phyloP scores from a whole-genome alignment of 1,140 invertebrate genomes.

The Bursaphelenchus mucronatus region DNA sequence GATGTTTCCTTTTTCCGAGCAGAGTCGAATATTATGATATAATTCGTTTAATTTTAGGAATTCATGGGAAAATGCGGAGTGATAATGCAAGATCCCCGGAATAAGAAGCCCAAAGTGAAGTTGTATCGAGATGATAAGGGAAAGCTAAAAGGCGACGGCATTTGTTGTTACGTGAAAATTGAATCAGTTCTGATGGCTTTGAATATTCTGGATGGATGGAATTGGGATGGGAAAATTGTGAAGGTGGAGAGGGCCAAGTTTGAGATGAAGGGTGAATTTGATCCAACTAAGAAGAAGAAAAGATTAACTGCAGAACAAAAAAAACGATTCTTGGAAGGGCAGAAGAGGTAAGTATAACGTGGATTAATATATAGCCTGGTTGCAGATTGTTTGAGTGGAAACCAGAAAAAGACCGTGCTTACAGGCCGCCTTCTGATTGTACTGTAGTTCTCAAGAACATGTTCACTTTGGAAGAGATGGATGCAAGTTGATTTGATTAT shows the following conservation, averaged over 20 bases:
- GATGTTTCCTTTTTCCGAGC: conserved; percentile 10
- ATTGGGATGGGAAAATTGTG: conserved; percentile 68
- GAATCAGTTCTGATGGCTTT: conserved; percentile 77
- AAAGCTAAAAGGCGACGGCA: conserved; percentile 85
- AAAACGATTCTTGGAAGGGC: conserved; percentile 79
- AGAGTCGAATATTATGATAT: conserved; percentile 23
- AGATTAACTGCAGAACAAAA: conserved; percentile 73
- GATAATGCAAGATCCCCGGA: conserved; percentile 64
- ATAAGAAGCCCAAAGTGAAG: conserved; percentile 84
- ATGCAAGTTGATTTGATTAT: conserved; percentile 62
- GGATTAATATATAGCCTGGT: conserved; percentile 26
- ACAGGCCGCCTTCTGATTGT: conserved; percentile 78
- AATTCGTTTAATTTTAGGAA: conserved; percentile 33
- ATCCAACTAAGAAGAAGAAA: conserved; percentile 86
- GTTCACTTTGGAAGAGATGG: conserved; percentile 83
- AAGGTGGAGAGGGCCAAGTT: conserved; percentile 89
- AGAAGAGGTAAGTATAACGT: conserved; percentile 73
- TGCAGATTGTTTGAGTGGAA: conserved; percentile 86
- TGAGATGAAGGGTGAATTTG: conserved; percentile 86
- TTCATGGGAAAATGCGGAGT: conserved; percentile 50
- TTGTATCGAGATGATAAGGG: conserved; percentile 79
- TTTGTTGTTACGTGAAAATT: conserved; percentile 90
- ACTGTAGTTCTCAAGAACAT: conserved; percentile 90
- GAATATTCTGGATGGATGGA: conserved; percentile 81
- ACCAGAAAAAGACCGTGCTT: conserved; percentile 79